Percentiles rank a stretch among this genome's conserved stretches.
phyloP scores from a whole-genome alignment of 53 echinoderm and acorn worm genomes.

The Hippasteria phrygiana region DNA sequence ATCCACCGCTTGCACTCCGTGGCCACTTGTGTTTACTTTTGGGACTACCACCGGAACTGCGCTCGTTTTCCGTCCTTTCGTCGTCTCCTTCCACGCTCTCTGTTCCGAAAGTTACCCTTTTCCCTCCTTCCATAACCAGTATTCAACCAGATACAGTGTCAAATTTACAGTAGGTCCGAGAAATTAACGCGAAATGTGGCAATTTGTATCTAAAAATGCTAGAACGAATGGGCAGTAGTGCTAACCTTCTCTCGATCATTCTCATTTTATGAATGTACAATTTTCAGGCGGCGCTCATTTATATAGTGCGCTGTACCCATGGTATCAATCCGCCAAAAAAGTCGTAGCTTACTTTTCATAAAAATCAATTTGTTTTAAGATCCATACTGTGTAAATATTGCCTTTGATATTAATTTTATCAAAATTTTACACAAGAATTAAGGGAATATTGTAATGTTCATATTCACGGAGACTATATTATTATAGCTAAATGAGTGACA shows the following conservation, averaged over 20 bases:
- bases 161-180: slow-evolving; percentile 83
- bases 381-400: not conserved
- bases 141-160: slow-evolving; percentile 90
- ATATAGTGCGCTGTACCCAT: not conserved
- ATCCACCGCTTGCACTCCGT: slow-evolving; percentile 5
- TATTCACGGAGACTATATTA: not conserved
- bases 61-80: slow-evolving; percentile 88
- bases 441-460: not conserved
- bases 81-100: slow-evolving; percentile 91
- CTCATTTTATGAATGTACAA: slow-evolving; percentile 6
- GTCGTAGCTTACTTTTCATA: not conserved
- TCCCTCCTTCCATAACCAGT: slow-evolving; percentile 66
- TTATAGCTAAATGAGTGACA: not conserved
- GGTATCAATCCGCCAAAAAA: not conserved
- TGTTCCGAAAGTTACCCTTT: slow-evolving; percentile 55
- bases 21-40: slow-evolving; percentile 15
- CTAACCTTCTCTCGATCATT: slow-evolving; percentile 7
- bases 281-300: slow-evolving; percentile 5
- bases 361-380: not conserved
- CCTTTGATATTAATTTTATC: not conserved
- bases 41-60: slow-evolving; percentile 65
- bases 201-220: slow-evolving; percentile 72
- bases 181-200: slow-evolving; percentile 81
- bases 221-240: not conserved
- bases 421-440: not conserved